These are phyloP conservation scores for Hydrolagus colliei DNA, from an alignment of 2,797 vertebrate species.

Conservation along the genomic window DNA sequence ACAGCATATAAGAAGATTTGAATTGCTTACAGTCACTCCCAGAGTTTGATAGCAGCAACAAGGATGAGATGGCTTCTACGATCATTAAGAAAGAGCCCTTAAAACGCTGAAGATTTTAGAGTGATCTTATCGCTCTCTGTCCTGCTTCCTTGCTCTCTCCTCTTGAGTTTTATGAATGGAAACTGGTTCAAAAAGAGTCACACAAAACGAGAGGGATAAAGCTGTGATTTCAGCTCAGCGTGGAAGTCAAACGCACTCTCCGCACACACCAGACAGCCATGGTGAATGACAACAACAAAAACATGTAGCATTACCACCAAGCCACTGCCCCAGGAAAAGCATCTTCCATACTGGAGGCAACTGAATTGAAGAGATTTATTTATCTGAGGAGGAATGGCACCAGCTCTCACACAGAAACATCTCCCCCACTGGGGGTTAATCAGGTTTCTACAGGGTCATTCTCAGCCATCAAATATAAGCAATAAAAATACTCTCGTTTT, in stretches of 20 bases:
- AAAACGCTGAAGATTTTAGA: too few species aligned
- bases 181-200: neutral
- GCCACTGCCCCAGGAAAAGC: neutral
- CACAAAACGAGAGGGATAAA: neutral
- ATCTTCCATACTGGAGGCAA: constrained; percentile 13
- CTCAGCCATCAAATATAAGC: too few species aligned
- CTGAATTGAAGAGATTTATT: neutral
- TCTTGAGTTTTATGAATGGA: neutral
- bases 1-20: neutral
- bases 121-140: neutral
- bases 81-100: too few species aligned
- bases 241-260: too few species aligned
- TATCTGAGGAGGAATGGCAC: too few species aligned
- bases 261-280: neutral
- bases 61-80: too few species aligned
- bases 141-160: neutral
- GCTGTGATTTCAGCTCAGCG: neutral
- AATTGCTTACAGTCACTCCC: neutral
- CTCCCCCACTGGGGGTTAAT: too few species aligned
- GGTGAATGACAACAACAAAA: neutral
- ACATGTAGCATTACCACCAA: constrained; percentile 6
- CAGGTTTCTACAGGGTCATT: too few species aligned
- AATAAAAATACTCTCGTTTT: too few species aligned
- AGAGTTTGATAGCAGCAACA: too few species aligned
- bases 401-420: too few species aligned